Percentiles rank a stretch among this genome's conserved stretches.
These are phyloP conservation scores for Python bivittatus DNA, from an alignment of 2,113 vertebrate species.

Conservation along the genomic window DNA sequence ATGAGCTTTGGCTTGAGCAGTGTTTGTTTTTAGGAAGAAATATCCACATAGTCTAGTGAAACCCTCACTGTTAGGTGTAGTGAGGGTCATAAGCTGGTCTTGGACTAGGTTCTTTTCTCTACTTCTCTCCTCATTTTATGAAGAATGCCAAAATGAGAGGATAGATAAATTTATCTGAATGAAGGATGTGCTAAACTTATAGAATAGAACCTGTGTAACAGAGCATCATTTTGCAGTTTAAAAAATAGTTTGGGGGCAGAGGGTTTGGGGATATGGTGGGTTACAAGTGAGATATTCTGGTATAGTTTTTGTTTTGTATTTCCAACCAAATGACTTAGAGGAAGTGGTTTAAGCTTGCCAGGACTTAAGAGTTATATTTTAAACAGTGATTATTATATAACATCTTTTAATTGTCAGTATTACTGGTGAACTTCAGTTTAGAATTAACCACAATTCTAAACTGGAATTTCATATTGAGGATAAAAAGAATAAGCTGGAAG, in stretches of 20 bases:
- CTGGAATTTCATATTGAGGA: background rate
- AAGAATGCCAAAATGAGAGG: background rate
- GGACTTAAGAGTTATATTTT: conserved; percentile 18
- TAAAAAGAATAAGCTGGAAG: conserved; percentile 16
- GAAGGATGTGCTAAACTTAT: background rate
- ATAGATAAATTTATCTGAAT: background rate
- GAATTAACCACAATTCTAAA: conserved; percentile 17
- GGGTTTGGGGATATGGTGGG: background rate
- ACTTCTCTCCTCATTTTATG: background rate
- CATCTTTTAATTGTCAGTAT: conserved; percentile 39
- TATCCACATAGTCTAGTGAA: conserved; percentile 16
- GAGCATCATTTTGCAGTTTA: background rate
- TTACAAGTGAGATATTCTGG: background rate
- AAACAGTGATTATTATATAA: conserved; percentile 18
- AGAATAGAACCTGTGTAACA: background rate
- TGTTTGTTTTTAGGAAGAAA: background rate
- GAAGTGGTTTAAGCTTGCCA: conserved; percentile 25
- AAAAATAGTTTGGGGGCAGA: background rate
- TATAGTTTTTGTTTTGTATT: background rate
- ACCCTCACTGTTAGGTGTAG: background rate
- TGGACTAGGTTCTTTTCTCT: background rate
- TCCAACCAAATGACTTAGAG: background rate
- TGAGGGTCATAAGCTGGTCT: background rate
- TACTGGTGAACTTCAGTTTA: conserved; percentile 33
- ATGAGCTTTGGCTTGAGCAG: background rate